A percentile compares a stretch with the other conserved stretches of the same genome.
These are phyloP conservation scores for Redunca redunca DNA, from an alignment of 2,113 vertebrate genomes.

Conservation along the genomic window DNA sequence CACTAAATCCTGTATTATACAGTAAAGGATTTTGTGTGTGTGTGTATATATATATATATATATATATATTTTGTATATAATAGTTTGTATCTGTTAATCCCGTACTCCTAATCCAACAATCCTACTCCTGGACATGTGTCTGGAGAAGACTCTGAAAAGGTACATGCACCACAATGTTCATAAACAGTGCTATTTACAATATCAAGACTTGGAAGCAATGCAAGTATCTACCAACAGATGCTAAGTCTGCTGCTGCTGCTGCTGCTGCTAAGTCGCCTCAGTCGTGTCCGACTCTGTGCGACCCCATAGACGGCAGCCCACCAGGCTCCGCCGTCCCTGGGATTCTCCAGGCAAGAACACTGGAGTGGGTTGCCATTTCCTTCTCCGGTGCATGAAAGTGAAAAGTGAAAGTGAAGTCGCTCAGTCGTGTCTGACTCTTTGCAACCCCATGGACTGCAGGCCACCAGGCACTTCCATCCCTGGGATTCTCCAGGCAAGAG, in stretches of 20 bases:
- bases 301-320: background rate
- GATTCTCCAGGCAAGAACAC: background rate
- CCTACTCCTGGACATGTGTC: background rate
- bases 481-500: background rate
- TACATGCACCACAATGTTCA: background rate
- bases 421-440: background rate
- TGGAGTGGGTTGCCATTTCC: background rate
- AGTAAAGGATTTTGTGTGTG: too few relatives aligned
- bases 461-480: background rate
- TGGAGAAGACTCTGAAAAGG: background rate
- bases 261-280: background rate
- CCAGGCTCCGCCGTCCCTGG: background rate
- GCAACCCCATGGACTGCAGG: background rate
- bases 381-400: background rate
- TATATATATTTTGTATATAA: background rate
- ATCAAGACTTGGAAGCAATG: background rate
- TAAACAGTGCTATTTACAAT: background rate
- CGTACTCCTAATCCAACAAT: background rate
- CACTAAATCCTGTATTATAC: too few relatives aligned
- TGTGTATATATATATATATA: too few relatives aligned
- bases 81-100: background rate
- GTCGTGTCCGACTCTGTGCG: accelerated
- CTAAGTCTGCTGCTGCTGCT: background rate
- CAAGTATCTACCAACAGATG: background rate
- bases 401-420: background rate